Evolutionary conservation across 2,888 invertebrate species (phyloP).

Genomic region (Perdita meconis): DNA sequence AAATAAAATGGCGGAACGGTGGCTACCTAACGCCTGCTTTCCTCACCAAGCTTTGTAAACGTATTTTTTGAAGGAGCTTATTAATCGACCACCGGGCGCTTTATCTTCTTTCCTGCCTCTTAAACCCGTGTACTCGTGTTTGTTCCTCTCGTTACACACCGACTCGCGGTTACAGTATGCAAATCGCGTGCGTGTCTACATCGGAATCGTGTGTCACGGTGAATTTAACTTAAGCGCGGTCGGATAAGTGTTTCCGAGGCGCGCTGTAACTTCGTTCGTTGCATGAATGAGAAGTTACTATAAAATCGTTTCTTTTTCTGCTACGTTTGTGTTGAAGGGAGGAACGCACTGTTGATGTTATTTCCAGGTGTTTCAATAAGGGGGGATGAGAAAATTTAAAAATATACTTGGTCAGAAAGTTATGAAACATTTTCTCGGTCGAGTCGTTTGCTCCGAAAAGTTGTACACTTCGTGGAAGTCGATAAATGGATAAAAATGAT

Average conservation of each 20-base stretch:
- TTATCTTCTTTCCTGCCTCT: background rate
- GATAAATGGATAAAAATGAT: no score
- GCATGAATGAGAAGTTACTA: slow-evolving; percentile 30
- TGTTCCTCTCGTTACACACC: background rate
- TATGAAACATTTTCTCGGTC: no score
- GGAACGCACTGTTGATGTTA: background rate
- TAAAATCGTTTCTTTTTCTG: background rate
- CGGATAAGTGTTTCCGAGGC: slow-evolving; percentile 41
- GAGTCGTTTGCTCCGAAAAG: no score
- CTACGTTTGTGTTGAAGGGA: background rate
- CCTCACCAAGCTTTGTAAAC: background rate
- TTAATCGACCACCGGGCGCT: slow-evolving; percentile 19
- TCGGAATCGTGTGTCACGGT: slow-evolving; percentile 52
- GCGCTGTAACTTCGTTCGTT: slow-evolving; percentile 41
- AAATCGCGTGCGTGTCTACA: slow-evolving; percentile 17
- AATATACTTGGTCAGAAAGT: no score
- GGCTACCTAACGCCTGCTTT: background rate
- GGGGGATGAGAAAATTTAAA: no score
- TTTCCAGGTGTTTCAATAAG: background rate
- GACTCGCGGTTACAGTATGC: background rate
- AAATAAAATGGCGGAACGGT: slow-evolving; percentile 67
- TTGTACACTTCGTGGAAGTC: no score
- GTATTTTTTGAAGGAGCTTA: background rate
- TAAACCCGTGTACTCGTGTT: background rate
- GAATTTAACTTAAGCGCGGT: slow-evolving; percentile 43